Evolutionary conservation across 2,113 vertebrate genomes (phyloP), one percentile per base, ranked within the genome.

Genomic region (Euleptes europaea): DNA sequence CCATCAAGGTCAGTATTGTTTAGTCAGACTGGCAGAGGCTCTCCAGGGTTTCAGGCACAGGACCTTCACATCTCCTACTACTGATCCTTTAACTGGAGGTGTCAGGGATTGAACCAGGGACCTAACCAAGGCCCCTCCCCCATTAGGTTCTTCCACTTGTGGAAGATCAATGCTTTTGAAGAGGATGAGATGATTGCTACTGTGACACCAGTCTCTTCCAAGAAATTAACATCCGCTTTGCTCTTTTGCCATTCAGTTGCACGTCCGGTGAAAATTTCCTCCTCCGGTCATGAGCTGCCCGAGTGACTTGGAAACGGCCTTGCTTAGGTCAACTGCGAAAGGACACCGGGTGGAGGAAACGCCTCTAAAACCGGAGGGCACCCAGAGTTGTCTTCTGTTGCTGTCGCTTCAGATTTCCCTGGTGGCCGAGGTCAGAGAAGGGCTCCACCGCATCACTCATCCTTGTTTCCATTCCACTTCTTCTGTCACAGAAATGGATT

Each of bases 321-420:
- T 69, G 40, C 35, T 79, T 51, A 51, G 3, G 2, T 57, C 10
- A 23, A 14, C 7, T 38, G 21, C 13, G 28, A 72, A 71, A 38
- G 54, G 21, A 1, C 28, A 71, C 54, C 0, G 35, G 1, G n/a
- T 14, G n/a, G 78, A 89, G 80, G 1, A 82, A 88, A 82, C 72
- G 0, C 0, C 80, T 44, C 23, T 26, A 23, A 74, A 82, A 44
- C 9, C 76, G 66, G 66, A 84, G 65, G 65, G 8, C 8, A 51
- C 17, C 17, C 33, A 19, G 33, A 5, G 86, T 51, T 1, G 54
- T 1, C 17, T 10, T 73, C 12, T 10, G 65, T 85, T 40, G 44
- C 86, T 88, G 86, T 80, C 83, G 80, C 72, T 74, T 86, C 40
- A 19, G 23, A 67, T 92, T 88, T 92, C 72, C 83, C 88, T 70